Conservation (phyloP, 2,797 vertebrate genomes). For the Cyclopterus lumpus region DNA sequence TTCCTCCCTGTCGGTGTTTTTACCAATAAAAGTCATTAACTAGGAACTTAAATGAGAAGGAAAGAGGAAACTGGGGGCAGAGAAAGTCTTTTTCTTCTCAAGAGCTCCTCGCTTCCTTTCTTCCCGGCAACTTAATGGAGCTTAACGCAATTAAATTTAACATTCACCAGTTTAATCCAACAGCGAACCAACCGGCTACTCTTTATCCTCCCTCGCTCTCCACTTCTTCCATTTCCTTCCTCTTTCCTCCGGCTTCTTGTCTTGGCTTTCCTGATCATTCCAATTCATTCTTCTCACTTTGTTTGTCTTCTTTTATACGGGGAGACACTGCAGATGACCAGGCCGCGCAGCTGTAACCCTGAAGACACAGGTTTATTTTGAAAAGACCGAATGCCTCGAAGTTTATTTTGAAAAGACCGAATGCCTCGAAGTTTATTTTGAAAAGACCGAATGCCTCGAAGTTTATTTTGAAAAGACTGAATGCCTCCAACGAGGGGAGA, state of each 20-base stretch:
- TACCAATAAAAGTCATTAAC: constrained; percentile 59
- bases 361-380: not conserved
- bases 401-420: not conserved
- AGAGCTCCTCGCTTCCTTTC: constrained; percentile 45
- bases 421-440: not conserved
- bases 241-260: not conserved
- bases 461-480: no score
- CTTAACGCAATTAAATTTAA: constrained; percentile 65
- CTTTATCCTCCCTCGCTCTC: constrained; percentile 12
- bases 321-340: not conserved
- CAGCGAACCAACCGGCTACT: constrained; percentile 1
- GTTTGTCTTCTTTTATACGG: not conserved
- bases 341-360: not conserved
- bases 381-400: no score
- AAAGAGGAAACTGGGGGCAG: constrained; percentile 23
- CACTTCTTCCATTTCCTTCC: not conserved
- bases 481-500: no score
- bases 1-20: constrained; percentile 10
- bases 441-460: no score
- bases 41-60: constrained; percentile 49
- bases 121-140: constrained; percentile 65
- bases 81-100: constrained; percentile 42
- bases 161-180: constrained; percentile 60
- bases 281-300: not conserved
- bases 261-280: not conserved